Evolutionary conservation across 2,888 invertebrate genomes (phyloP), one percentile per base, ranked within the genome.

Genomic region (Nesidiocoris tenuis): DNA sequence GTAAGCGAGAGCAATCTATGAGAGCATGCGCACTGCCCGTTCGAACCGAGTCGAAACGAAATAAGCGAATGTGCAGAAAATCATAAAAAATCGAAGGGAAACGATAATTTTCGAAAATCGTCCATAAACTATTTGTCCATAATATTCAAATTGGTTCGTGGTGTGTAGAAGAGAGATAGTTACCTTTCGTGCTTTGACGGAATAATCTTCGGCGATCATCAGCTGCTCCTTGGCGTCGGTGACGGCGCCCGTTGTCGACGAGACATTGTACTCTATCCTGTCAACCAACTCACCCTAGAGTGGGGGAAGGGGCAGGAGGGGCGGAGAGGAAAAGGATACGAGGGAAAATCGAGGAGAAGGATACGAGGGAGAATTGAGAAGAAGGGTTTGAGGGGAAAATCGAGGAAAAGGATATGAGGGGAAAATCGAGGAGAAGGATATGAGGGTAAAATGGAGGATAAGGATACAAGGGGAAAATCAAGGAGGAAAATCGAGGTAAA

Each of bases 251-350:
- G 89, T 89, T 80, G 95, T 91, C 85, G 91, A 90, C 82, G 91
- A 90, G 81, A 96, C 96, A 86, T 95, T 94, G 87, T 92, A 92
- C 87, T 96, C 96, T 86, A 96, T 93, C 85, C 94, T 89, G 87
- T 96, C 95, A 84, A 96, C 90, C 88, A 95, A 91, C 87, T 96
- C 95, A 83, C 95, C 96, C 96, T 96, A 70, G 68, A n/a, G n/a
- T n/a, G n/a, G n/a, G n/a, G n/a, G n/a, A n/a, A n/a, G n/a, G 74
- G 56, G 39, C 39, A 39, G 39, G 39, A 39, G 12, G 12, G 39
- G 39, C 39, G 39, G 12, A 12, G 66, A 16, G 65, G 67, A 61
- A 74, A 61, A 76, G 61, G 72, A 59, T 68, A 67, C n/a, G 19
- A 18, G 3, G 7, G 55, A 18, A 21, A 23, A 63, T 12, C 63